Evolutionary conservation across 2,797 vertebrate species (phyloP).

Genomic region (Pipistrellus kuhlii): DNA sequence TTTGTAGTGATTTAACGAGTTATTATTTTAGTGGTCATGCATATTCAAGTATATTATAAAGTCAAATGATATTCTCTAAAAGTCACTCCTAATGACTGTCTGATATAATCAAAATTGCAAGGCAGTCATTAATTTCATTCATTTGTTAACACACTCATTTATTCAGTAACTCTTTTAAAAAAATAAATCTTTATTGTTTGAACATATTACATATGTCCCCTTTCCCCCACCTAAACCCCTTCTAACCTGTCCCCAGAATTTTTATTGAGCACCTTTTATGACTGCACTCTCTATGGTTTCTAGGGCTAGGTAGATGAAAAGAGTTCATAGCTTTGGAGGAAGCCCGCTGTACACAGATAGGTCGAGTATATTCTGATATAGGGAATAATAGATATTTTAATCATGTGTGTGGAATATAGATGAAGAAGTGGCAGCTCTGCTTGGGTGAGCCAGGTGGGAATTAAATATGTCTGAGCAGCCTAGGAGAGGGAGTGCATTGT

Average conservation of each 20-base stretch:
- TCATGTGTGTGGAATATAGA: background rate
- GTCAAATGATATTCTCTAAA: slow-evolving; percentile 35
- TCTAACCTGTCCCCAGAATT: background rate
- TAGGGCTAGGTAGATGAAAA: background rate
- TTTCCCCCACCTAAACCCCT: no score
- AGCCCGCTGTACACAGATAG: background rate
- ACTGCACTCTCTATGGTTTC: background rate
- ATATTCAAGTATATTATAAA: slow-evolving; percentile 10
- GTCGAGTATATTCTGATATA: background rate
- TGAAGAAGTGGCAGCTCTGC: background rate
- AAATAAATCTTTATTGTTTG: no score
- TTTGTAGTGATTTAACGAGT: slow-evolving; percentile 21
- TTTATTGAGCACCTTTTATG: background rate
- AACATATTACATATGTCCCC: no score
- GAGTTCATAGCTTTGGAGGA: background rate
- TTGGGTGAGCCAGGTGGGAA: background rate
- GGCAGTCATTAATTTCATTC: background rate
- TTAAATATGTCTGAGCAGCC: background rate
- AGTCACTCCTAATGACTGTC: background rate
- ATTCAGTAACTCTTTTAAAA: background rate
- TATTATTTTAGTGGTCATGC: slow-evolving; percentile 24
- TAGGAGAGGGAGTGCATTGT: background rate
- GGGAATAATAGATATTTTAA: background rate
- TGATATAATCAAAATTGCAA: slow-evolving; percentile 24
- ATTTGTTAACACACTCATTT: background rate